Evolutionary conservation across 2,797 vertebrate genomes (phyloP).

Genomic region (Pangasius sanitwongsei): DNA sequence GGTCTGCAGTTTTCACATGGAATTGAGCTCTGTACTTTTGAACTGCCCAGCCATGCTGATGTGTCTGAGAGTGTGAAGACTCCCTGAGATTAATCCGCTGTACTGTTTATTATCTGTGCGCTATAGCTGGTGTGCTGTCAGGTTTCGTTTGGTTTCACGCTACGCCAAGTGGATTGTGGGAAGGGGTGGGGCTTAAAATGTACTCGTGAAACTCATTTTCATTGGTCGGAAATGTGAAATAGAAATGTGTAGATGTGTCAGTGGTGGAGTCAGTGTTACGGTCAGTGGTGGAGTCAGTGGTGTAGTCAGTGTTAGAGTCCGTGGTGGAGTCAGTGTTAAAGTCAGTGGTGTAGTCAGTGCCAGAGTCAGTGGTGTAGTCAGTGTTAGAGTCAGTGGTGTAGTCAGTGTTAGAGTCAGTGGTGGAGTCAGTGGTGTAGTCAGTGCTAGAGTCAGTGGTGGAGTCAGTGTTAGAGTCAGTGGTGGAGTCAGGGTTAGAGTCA

Average conservation of each 20-base stretch:
- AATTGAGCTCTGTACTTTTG: background rate
- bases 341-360: no score
- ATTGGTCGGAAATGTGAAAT: background rate
- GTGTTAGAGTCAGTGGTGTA: background rate
- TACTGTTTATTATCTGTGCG: background rate
- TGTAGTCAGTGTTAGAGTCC: no score
- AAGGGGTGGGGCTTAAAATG: background rate
- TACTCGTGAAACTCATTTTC: background rate
- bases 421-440: background rate
- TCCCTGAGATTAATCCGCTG: background rate
- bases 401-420: background rate
- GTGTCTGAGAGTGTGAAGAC: background rate
- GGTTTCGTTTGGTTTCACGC: background rate
- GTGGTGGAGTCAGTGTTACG: no score
- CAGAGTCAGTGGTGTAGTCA: no score
- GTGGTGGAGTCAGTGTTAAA: no score
- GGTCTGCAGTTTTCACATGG: background rate
- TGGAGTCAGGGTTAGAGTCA: background rate
- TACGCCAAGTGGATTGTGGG: background rate
- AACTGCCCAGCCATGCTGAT: background rate
- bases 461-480: background rate
- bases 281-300: no score
- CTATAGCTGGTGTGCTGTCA: no score
- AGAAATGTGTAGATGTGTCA: background rate
- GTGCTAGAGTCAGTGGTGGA: background rate